A percentile compares a stretch with the other conserved stretches of the same genome.
phyloP scores from a whole-genome alignment of 2,797 vertebrate genomes.

The Acanthurus tractus region DNA sequence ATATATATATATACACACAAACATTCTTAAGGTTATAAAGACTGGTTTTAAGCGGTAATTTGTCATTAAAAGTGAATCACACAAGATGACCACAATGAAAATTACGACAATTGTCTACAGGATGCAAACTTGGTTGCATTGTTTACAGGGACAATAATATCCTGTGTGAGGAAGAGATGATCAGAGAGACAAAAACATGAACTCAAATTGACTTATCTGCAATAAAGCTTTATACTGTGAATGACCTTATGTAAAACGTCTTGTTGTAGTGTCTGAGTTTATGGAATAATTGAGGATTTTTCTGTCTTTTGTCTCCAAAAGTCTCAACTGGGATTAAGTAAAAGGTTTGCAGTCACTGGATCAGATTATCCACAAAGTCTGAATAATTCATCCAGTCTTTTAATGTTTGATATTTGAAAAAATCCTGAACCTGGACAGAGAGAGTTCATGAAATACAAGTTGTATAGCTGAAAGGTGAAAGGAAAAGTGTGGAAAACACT shows the following conservation, averaged over 20 bases:
- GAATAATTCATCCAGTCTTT: no score
- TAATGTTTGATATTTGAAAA: not conserved
- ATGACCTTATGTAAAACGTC: not conserved
- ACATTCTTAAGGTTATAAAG: conserved; percentile 34
- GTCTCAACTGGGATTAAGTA: no score
- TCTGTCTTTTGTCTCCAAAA: not conserved
- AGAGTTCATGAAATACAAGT: not conserved
- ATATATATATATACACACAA: conserved; percentile 11
- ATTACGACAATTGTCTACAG: conserved; percentile 44
- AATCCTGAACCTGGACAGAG: not conserved
- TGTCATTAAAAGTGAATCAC: conserved; percentile 54
- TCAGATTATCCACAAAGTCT: not conserved
- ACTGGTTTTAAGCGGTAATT: conserved; percentile 42
- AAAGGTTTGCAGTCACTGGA: not conserved
- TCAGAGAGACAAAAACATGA: not conserved
- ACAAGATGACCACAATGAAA: conserved; percentile 13
- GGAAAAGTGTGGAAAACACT: not conserved
- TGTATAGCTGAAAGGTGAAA: not conserved
- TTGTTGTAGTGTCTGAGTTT: not conserved
- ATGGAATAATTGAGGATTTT: not conserved
- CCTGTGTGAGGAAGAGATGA: not conserved
- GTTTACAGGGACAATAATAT: not conserved
- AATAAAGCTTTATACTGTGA: not conserved
- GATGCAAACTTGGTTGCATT: conserved; percentile 14
- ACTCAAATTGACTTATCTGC: not conserved